phyloP scores from a whole-genome alignment of 2,113 vertebrate genomes.

The Colistium nudipinnis region DNA sequence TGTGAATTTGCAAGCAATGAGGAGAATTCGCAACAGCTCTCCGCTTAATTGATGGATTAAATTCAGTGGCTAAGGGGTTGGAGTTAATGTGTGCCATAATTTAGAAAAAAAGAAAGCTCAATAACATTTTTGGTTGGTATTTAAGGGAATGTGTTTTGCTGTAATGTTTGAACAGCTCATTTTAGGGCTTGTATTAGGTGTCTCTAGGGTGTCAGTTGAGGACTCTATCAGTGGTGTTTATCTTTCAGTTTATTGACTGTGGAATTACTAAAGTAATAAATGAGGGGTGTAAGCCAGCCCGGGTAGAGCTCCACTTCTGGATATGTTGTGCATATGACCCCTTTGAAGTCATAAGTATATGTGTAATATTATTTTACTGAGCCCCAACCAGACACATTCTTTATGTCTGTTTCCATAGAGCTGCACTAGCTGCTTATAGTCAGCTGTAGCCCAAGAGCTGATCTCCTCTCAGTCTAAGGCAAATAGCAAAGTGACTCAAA shows the following conservation, averaged over 20 bases:
- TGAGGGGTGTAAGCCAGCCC: constrained; percentile 48
- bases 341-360: constrained; percentile 71
- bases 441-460: constrained; percentile 49
- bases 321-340: constrained; percentile 38
- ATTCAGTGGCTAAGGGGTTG: constrained; percentile 80
- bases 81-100: constrained; percentile 80
- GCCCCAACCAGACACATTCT: constrained; percentile 61
- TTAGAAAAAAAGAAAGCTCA: constrained; percentile 74
- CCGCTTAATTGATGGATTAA: constrained; percentile 86
- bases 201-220: constrained; percentile 48
- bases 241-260: constrained; percentile 72
- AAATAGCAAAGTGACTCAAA: constrained; percentile 49
- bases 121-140: constrained; percentile 67
- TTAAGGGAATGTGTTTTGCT: constrained; percentile 74
- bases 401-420: constrained; percentile 62
- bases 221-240: constrained; percentile 63
- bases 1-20: constrained; percentile 78
- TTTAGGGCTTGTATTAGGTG: constrained; percentile 49
- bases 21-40: constrained; percentile 81
- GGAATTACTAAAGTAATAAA: constrained; percentile 59
- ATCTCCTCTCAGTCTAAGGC: constrained; percentile 49
- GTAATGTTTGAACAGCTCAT: constrained; percentile 63
- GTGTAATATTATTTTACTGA: constrained; percentile 70
- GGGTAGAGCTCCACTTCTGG: constrained; percentile 30
- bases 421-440: constrained; percentile 49